Base-by-base conservation (phyloP, 2,113 vertebrate species). In the Anas platyrhynchos region DNA sequence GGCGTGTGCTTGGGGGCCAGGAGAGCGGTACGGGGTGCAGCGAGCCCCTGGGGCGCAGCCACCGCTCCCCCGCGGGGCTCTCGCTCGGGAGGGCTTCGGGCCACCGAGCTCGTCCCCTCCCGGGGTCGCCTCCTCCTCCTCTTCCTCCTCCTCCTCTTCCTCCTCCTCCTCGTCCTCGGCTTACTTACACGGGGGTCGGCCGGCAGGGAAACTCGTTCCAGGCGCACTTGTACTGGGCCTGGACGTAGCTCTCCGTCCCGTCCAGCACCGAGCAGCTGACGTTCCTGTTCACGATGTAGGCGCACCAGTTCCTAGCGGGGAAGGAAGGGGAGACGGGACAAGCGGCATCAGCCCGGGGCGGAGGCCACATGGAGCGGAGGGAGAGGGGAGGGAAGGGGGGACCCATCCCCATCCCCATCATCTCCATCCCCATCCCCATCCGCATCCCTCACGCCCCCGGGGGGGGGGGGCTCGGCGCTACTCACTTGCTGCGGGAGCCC, bases 281-380 rank as follows among this genome's bases (percentile, higher is more conserved):
- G 82, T 99, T 99, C 97, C 98, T 99, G 95, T 98, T 98, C 97
- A 99, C 99, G 4, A 99, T 98, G 93, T 98, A 98, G 32, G 99
- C 99, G 97, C 99, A 99, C 99, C 99, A 99, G 97, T 99, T 99
- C 97, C 99, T 99, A 41, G 41, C 12, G 41, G 41, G 41, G 41
- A 41, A 41, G 41, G 41, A 41, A 41, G 96, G 52, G 95, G 95
- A 55, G 69, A 3, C 41, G 38, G 67, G 73, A 91, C 76, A 91
- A 22, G 11, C 48, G 73, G 27, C 44, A 58, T 89, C 44, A 75
- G 63, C 69, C 38, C 8, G 55, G 14, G 36, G 9, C 36, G 6
- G 62, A 85, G 21, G 43, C 32, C 20, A 6, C 7, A 76, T 13
- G 41, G 41, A 41, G 41, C 41, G 7, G 43, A 16, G 14, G 43